phyloP scores from a whole-genome alignment of 2,113 vertebrate species.

The Oncorhynchus mykiss region DNA sequence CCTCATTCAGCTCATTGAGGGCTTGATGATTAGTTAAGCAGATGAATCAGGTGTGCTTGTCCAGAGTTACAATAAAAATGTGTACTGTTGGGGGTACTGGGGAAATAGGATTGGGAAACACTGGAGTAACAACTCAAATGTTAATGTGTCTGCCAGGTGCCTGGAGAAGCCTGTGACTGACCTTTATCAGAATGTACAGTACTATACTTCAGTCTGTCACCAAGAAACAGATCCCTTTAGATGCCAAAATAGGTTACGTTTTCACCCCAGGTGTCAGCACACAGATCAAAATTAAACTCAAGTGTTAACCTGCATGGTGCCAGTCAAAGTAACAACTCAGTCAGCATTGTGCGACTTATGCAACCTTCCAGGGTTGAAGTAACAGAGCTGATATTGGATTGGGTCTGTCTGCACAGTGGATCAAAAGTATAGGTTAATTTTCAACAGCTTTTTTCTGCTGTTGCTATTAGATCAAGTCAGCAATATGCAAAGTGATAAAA shows the following conservation, averaged over 20 bases:
- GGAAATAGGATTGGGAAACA: too few relatives aligned
- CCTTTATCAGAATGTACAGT: slow-evolving; percentile 4
- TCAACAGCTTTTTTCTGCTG: too few relatives aligned
- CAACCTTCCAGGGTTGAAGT: not conserved
- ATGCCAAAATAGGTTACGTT: not conserved
- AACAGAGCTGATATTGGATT: not conserved
- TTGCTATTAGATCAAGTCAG: too few relatives aligned
- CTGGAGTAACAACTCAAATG: not conserved
- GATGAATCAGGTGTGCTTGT: too few relatives aligned
- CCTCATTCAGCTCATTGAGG: too few relatives aligned
- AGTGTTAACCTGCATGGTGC: slow-evolving; percentile 10
- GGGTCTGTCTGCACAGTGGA: slow-evolving; percentile 1
- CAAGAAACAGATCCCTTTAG: slow-evolving; percentile 14
- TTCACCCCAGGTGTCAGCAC: slow-evolving; percentile 26
- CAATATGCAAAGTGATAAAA: too few relatives aligned
- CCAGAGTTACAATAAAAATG: too few relatives aligned
- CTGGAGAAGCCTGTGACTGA: not conserved
- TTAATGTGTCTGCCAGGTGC: not conserved
- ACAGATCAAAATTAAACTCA: slow-evolving; percentile 36
- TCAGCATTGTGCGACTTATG: not conserved
- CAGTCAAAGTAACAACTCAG: slow-evolving; percentile 15
- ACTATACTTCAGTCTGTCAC: slow-evolving; percentile 13
- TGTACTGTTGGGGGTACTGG: too few relatives aligned
- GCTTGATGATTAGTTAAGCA: too few relatives aligned
- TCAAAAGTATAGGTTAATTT: not conserved